A percentile compares a stretch with the other conserved stretches of the same genome.
phyloP scores from a whole-genome alignment of 2,797 vertebrate species.

The Synanceia verrucosa region DNA sequence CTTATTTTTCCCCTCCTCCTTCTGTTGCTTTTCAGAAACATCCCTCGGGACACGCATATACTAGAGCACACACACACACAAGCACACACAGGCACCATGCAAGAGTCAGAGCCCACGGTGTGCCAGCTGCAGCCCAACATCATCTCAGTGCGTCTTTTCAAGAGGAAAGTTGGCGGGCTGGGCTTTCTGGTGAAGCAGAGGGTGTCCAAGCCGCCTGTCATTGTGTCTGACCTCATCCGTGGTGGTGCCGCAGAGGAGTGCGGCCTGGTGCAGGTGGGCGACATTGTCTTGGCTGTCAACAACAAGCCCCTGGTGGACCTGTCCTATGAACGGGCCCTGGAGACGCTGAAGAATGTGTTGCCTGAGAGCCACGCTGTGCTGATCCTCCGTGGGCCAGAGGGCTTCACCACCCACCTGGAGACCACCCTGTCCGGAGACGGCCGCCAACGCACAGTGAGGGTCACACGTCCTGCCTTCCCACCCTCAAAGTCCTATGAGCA shows the following conservation, averaged over 20 bases:
- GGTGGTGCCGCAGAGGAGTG: conserved; percentile 96
- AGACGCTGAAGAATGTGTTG: conserved; percentile 91
- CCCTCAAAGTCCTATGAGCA: conserved; percentile 82
- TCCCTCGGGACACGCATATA: conserved; percentile 56
- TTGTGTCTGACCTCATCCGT: conserved; percentile 95
- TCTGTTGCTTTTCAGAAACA: conserved; percentile 62
- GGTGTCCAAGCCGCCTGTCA: conserved; percentile 93
- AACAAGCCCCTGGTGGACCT: conserved; percentile 94
- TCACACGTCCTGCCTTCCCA: conserved; percentile 86
- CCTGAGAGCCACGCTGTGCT: conserved; percentile 94
- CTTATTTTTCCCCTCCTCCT: conserved; percentile 21
- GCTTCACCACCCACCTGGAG: conserved; percentile 96
- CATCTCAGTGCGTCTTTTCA: conserved; percentile 96
- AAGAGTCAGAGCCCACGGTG: conserved; percentile 90
- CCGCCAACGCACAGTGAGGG: conserved; percentile 91
- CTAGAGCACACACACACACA: neutral
- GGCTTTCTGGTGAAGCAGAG: conserved; percentile 97
- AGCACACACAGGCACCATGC: conserved; percentile 83
- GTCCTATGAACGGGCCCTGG: conserved; percentile 92
- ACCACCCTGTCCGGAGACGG: conserved; percentile 93
- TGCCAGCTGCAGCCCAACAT: conserved; percentile 98
- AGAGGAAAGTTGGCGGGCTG: conserved; percentile 93
- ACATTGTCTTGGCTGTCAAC: conserved; percentile 96
- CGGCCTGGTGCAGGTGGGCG: conserved; percentile 95
- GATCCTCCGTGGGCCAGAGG: conserved; percentile 94